phyloP scores from a whole-genome alignment of 2,797 vertebrate genomes.

The Pteronotus mesoamericanus region DNA sequence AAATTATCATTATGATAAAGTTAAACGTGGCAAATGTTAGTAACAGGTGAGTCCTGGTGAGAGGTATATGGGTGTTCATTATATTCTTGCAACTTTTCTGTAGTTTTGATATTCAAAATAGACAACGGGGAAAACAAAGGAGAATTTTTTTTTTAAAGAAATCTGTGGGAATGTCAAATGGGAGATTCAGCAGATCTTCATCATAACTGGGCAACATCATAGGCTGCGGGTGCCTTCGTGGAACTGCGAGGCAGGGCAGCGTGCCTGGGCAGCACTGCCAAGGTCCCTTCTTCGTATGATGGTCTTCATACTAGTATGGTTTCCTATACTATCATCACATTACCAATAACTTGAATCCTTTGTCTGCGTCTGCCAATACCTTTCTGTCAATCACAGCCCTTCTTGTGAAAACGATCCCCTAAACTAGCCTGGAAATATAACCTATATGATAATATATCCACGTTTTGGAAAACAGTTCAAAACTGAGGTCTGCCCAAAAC shows the following conservation, averaged over 20 bases:
- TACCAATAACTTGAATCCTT: neutral
- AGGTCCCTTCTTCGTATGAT: neutral
- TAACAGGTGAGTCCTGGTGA: neutral
- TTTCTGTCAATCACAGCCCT: neutral
- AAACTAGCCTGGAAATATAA: neutral
- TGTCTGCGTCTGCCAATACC: neutral
- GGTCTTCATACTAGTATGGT: neutral
- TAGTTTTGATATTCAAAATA: neutral
- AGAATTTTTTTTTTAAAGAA: neutral
- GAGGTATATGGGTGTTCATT: neutral
- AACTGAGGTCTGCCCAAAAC: neutral
- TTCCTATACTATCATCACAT: neutral
- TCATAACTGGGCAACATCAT: neutral
- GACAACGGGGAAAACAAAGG: neutral
- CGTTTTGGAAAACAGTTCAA: conserved; percentile 18
- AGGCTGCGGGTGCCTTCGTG: neutral
- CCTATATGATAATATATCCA: neutral
- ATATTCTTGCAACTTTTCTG: neutral
- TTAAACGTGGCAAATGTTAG: neutral
- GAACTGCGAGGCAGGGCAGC: neutral
- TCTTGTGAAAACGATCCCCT: neutral
- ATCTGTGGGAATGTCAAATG: neutral
- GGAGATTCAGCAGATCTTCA: neutral
- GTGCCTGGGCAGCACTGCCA: neutral
- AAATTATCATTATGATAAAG: neutral